Evolutionary conservation across 92 coral and sea anemone genomes (phyloP), one percentile per base, ranked within the genome.

Genomic region (Parazoanthus swiftii): DNA sequence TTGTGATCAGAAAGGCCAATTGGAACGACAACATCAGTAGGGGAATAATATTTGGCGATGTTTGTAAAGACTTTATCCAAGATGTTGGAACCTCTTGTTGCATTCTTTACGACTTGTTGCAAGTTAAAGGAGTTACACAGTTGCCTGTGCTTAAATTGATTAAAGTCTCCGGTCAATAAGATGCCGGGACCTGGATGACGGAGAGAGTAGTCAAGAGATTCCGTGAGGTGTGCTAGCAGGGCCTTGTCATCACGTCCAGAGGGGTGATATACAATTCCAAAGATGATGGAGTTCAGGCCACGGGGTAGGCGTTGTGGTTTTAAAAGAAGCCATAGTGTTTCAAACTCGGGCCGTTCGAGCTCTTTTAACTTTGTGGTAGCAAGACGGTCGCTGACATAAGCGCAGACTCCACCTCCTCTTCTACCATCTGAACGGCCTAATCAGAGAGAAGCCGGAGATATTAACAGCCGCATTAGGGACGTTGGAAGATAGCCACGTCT

Each of bases 81-180:
- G 48, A 85, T 85, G n/a, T n/a, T n/a, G 33, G 33, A 29, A 29
- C 33, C 33, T 29, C 33, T 29, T 29, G 33, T 29, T 29, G 33
- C 33, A 29, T 29, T 29, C 33, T 29, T 29, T 29, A 29, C 33
- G 33, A 29, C 33, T 29, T 29, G 88, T 48, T 85, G 68, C 35
- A 85, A 80, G 25, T 37, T 26, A 58, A 85, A 85, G 56, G 88
- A 84, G 86, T 50, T 44, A 82, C 86, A 82, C 67, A 82, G 39
- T 44, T 59, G 88, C 77, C 48, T 29, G 33, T 29, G 33, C 33
- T 29, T 29, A 29, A 29, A 29, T 0, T 29, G 33, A 29, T 29
- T 29, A 44, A 66, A 67, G 79, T 36, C n/a, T 84, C 77, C 25
- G 88, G 23, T 84, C 66, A n/a, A 84, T 65, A 16, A 65, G 11